Evolutionary conservation across 2,888 invertebrate species (phyloP), one percentile per base, ranked within the genome.

Genomic region (Xestia rhomboidea): DNA sequence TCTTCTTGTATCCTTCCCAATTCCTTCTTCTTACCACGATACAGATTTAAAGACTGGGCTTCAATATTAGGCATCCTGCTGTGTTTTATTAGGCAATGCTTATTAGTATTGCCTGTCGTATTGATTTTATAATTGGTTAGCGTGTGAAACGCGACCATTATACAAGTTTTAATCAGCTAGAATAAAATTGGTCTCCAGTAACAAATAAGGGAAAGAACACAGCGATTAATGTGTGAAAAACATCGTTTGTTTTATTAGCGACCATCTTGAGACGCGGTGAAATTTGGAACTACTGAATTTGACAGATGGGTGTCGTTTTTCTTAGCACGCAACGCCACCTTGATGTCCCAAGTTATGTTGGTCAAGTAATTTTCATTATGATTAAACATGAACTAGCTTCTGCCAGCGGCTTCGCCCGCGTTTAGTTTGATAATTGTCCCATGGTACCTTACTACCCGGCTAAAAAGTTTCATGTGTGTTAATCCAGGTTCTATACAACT

Each of bases 111-210:
- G 51, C 51, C 51, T 51, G 24, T 51, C 24, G 4, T 24, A 51
- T 63, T 24, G 63, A 38, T 63, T 62, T 44, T 66, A 38, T 30
- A 60, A 72, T 38, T 27, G 71, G 46, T 46, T 72, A 13, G 71
- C 71, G 46, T 72, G 71, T 46, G 15, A 46, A 72, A 46, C 46
- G 21, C 46, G 8, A 44, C 24, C 30, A 15, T 5, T 5, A 13
- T 3, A 27, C 21, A 27, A 30, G 24, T 44, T n/a, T 49, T 73
- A 73, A 71, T 70, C 54, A 44, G 21, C 24, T 5, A 11, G 18
- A 34, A 24, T 38, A 34, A 75, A 76, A 49, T 67, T 21, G 21
- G n/a, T 15, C 38, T 1, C 21, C 11, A 3, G 41, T 62, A 49
- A n/a, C 38, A 68, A 54, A 64, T 68, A 2, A 54, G 27, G 51